Percentiles rank a stretch among this genome's conserved stretches.
Evolutionary conservation across 1,140 invertebrate species (phyloP).

Genomic region (Trichogramma pretiosum): DNA sequence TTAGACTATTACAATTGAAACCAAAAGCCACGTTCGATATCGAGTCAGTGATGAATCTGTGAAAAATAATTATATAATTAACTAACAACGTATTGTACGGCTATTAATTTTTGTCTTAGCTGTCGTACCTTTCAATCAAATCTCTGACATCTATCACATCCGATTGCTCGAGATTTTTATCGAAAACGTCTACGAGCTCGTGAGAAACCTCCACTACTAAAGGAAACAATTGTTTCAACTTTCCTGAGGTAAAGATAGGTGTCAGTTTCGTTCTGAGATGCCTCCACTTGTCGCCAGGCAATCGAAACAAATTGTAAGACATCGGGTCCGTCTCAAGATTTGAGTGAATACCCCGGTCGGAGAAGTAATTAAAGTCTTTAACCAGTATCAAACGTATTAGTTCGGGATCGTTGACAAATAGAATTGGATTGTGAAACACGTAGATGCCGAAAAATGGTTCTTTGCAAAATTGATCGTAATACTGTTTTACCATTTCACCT

Average conservation of each 20-base stretch:
- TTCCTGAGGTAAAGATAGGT: conserved; percentile 50
- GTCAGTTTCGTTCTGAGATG: conserved; percentile 46
- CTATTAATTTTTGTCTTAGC: background rate
- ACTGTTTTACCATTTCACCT: background rate
- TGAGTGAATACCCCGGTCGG: conserved; percentile 40
- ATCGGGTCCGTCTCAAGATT: conserved; percentile 47
- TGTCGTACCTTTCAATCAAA: conserved; percentile 19
- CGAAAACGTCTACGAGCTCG: conserved; percentile 26
- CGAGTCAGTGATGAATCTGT: conserved; percentile 49
- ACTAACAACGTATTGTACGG: too few species aligned
- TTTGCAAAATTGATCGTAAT: conserved; percentile 11
- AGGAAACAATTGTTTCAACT: conserved; percentile 49
- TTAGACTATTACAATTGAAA: conserved; percentile 39
- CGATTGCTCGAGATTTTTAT: background rate
- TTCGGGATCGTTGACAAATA: conserved; percentile 39
- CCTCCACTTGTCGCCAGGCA: conserved; percentile 45
- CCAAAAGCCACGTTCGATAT: conserved; percentile 51
- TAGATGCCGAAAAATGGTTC: conserved; percentile 13
- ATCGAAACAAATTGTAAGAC: conserved; percentile 46
- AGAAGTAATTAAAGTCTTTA: conserved; percentile 48
- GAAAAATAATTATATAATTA: background rate
- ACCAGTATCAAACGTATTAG: conserved; percentile 44
- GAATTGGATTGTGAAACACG: conserved; percentile 18
- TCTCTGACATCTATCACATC: conserved; percentile 23
- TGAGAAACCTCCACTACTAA: conserved; percentile 41